Evolutionary conservation across 2,888 invertebrate genomes (phyloP).

Genomic region (Chironomus tentans): DNA sequence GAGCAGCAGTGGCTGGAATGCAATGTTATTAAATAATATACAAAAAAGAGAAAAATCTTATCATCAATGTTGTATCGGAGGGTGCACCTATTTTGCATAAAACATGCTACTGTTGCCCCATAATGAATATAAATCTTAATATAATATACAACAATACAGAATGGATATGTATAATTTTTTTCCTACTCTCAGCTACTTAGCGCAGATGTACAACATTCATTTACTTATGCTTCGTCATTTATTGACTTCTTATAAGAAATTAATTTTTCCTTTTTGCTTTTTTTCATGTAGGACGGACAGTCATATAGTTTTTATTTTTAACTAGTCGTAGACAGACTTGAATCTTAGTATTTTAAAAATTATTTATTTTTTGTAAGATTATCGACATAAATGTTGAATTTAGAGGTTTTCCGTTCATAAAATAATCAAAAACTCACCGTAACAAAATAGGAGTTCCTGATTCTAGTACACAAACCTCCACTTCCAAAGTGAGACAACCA

Average conservation of each 20-base stretch:
- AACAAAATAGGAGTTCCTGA: no score
- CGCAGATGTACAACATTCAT: not conserved
- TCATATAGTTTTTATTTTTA: no score
- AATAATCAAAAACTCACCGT: no score
- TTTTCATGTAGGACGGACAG: not conserved
- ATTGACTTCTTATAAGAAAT: not conserved
- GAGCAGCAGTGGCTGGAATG: not conserved
- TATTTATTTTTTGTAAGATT: no score
- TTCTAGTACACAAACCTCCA: no score
- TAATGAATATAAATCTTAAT: slow-evolving; percentile 10
- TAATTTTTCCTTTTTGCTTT: not conserved
- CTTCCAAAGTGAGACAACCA: not conserved
- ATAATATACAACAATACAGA: not conserved
- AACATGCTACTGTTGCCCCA: slow-evolving; percentile 4
- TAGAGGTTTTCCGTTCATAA: no score
- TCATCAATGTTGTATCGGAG: not conserved
- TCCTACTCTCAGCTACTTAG: not conserved
- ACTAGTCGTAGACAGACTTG: no score
- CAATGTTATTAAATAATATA: not conserved
- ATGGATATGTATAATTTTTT: not conserved
- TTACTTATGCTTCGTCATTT: not conserved
- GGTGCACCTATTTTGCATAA: slow-evolving; percentile 3
- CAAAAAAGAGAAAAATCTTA: not conserved
- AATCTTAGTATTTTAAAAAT: no score
- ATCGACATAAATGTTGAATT: no score